Evolutionary conservation across 2,797 vertebrate genomes (phyloP).

Genomic region (Pseudochirops corinnae): DNA sequence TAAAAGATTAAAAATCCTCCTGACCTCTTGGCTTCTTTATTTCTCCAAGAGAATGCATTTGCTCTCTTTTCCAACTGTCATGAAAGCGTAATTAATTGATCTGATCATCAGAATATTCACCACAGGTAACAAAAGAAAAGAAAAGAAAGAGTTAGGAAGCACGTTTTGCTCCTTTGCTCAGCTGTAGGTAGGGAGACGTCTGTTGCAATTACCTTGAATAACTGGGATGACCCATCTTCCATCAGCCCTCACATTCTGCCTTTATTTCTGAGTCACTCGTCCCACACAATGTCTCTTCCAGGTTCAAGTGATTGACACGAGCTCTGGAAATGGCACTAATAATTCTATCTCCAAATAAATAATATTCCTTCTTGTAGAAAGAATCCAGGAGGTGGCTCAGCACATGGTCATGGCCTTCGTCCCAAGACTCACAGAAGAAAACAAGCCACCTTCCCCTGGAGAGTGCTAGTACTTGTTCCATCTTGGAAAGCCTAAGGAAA

Average conservation of each 20-base stretch:
- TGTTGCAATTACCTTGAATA: background rate
- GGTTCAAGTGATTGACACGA: constrained; percentile 23
- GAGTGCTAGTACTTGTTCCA: background rate
- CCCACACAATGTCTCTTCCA: constrained; percentile 14
- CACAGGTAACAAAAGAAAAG: constrained; percentile 18
- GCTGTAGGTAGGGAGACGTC: background rate
- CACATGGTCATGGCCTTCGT: background rate
- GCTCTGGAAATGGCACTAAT: constrained; percentile 3
- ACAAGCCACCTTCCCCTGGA: background rate
- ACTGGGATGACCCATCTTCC: background rate
- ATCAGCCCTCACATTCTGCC: background rate
- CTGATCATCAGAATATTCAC: constrained; percentile 33
- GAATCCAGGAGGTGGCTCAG: background rate
- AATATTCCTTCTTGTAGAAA: constrained; percentile 1
- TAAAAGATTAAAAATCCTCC: background rate
- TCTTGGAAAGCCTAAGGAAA: background rate
- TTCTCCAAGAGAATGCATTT: background rate
- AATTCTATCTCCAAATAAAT: background rate
- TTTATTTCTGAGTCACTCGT: constrained; percentile 21
- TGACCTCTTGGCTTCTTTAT: background rate
- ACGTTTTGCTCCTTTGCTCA: background rate
- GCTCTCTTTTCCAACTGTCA: background rate
- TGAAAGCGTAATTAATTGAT: constrained; percentile 32
- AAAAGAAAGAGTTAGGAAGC: background rate
- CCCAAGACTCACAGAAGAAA: background rate